Conservation (phyloP, 2,888 invertebrate species). For the Sarcophaga caerulescens region DNA sequence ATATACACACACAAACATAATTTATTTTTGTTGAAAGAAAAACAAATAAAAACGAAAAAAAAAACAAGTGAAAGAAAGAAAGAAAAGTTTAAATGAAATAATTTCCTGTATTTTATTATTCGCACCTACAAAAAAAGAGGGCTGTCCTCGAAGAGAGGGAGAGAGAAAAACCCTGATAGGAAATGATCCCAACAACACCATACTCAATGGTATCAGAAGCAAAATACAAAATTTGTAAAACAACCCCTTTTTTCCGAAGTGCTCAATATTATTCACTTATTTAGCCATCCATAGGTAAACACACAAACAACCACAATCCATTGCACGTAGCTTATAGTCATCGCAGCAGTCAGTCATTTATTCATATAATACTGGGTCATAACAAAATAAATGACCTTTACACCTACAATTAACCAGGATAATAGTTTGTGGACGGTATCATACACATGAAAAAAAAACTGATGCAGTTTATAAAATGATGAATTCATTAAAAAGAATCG, state of each 20-base stretch:
- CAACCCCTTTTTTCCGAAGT: constrained; percentile 10
- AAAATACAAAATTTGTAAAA: background rate
- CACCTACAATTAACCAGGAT: constrained; percentile 48
- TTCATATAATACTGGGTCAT: constrained; percentile 29
- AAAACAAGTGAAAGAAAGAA: background rate
- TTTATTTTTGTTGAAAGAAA: background rate
- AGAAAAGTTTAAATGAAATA: constrained; percentile 14
- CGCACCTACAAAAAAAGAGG: constrained; percentile 23
- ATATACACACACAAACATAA: background rate
- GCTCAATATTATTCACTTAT: background rate
- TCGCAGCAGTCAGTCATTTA: background rate
- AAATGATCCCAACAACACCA: constrained; percentile 15
- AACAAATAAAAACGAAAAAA: background rate
- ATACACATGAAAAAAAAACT: background rate
- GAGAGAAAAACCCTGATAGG: background rate
- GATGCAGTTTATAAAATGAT: background rate
- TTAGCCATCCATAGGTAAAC: background rate
- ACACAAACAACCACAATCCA: no score
- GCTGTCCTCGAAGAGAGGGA: background rate
- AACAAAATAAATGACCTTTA: constrained; percentile 53
- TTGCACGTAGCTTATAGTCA: no score
- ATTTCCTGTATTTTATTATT: constrained; percentile 34
- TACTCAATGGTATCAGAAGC: background rate
- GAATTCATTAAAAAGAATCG: background rate
- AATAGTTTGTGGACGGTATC: constrained; percentile 8